phyloP scores from a whole-genome alignment of 2,113 vertebrate genomes.

The Prolemur simus region DNA sequence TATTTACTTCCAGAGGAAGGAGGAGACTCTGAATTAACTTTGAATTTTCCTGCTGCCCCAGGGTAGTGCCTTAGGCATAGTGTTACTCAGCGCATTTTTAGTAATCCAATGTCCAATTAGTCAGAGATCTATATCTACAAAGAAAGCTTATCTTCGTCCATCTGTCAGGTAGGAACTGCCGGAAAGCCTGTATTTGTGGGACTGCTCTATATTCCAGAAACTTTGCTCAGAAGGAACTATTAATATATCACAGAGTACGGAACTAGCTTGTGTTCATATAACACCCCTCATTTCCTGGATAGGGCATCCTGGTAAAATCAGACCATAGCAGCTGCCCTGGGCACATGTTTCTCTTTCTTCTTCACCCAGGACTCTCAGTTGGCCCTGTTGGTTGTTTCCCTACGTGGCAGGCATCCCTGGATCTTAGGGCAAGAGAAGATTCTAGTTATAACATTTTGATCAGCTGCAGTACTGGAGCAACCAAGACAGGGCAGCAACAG shows the following conservation, averaged over 20 bases:
- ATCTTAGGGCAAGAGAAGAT: background rate
- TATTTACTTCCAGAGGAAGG: background rate
- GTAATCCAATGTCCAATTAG: background rate
- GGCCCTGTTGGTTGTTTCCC: background rate
- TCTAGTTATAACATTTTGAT: background rate
- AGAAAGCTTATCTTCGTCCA: background rate
- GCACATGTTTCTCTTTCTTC: background rate
- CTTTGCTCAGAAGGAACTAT: background rate
- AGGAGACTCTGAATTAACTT: background rate
- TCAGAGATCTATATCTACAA: background rate
- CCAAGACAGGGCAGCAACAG: fast-evolving
- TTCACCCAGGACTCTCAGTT: background rate
- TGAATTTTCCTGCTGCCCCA: background rate
- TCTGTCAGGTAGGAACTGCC: background rate
- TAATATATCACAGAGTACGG: background rate
- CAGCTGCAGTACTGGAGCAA: background rate
- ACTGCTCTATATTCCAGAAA: background rate
- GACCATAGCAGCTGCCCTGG: background rate
- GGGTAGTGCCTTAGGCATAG: background rate
- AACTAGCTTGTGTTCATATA: background rate
- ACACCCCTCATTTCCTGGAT: background rate
- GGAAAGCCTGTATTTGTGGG: background rate
- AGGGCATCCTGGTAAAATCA: background rate
- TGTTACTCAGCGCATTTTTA: background rate
- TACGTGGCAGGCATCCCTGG: background rate